These are phyloP conservation scores for Geotrypetes seraphini DNA, from an alignment of 2,797 vertebrate species.

Conservation along the genomic window DNA sequence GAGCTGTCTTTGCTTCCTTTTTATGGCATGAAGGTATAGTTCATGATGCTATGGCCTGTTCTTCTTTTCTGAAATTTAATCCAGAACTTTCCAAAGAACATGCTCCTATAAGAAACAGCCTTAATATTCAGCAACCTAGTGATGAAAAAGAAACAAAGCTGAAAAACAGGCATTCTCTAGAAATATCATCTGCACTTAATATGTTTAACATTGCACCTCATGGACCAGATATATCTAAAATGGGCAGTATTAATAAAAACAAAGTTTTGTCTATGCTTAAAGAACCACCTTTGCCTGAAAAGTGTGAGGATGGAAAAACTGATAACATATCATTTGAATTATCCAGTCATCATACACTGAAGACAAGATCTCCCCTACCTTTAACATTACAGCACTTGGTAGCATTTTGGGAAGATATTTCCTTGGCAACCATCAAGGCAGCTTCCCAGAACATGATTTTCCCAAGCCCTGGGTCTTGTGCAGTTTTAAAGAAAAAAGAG, in stretches of 20 bases:
- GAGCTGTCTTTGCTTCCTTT: constrained; percentile 91
- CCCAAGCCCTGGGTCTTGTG: constrained; percentile 95
- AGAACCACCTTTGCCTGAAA: constrained; percentile 89
- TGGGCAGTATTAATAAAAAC: constrained; percentile 99
- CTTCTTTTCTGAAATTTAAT: constrained; percentile 98
- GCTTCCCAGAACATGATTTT: constrained; percentile 99
- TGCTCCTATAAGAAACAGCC: constrained; percentile 85
- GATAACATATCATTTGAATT: constrained; percentile 74
- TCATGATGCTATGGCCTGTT: constrained; percentile 97
- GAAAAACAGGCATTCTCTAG: constrained; percentile 94
- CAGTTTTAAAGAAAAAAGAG: constrained; percentile 93
- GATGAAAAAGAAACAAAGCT: constrained; percentile 93
- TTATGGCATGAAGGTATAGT: constrained; percentile 98
- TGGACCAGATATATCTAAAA: constrained; percentile 96
- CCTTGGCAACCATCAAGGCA: constrained; percentile 94
- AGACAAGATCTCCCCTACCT: constrained; percentile 83
- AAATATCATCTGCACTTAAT: constrained; percentile 95
- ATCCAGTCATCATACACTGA: constrained; percentile 68
- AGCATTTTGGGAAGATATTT: constrained; percentile 98
- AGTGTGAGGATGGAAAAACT: constrained; percentile 86
- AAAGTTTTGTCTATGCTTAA: constrained; percentile 97
- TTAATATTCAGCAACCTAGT: constrained; percentile 71
- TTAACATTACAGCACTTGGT: constrained; percentile 92
- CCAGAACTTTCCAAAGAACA: constrained; percentile 95
- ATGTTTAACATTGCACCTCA: constrained; percentile 97